Percentiles rank a stretch among this genome's conserved stretches.
phyloP scores from a whole-genome alignment of 2,113 vertebrate species.

The Lasiurus borealis region DNA sequence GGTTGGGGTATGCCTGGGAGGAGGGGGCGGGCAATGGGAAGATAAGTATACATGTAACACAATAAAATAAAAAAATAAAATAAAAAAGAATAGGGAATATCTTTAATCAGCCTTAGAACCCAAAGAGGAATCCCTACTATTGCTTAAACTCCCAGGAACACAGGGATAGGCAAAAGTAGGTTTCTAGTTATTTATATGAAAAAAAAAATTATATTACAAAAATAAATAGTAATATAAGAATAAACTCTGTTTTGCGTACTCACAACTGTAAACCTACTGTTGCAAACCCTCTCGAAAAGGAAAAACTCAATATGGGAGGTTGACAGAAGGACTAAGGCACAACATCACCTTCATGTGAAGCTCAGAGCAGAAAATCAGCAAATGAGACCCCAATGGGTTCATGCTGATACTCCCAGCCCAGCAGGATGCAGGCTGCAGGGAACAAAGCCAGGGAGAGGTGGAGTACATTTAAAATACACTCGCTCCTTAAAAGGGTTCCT shows the following conservation, averaged over 20 bases:
- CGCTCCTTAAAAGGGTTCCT: neutral
- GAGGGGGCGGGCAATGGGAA: too few species aligned
- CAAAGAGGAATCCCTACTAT: neutral
- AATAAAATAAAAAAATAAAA: neutral
- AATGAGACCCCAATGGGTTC: neutral
- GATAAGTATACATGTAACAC: too few species aligned
- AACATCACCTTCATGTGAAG: neutral
- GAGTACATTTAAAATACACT: neutral
- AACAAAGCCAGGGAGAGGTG: neutral
- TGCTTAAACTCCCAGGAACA: neutral
- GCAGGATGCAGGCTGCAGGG: neutral
- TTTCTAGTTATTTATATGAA: neutral
- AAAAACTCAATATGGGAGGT: neutral
- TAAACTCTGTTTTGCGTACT: neutral
- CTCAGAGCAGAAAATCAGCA: slow-evolving; percentile 12
- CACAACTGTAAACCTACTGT: neutral
- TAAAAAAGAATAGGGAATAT: slow-evolving; percentile 32
- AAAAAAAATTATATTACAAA: neutral
- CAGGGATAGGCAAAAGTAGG: neutral
- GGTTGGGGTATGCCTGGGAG: too few species aligned
- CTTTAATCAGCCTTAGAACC: neutral
- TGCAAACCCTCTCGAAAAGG: neutral
- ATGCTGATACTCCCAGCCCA: neutral
- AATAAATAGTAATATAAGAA: neutral
- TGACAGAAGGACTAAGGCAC: neutral